A percentile compares a stretch with the other conserved stretches of the same genome.
Conservation (phyloP, 1,140 invertebrate species). For the Uloborus diversus region DNA sequence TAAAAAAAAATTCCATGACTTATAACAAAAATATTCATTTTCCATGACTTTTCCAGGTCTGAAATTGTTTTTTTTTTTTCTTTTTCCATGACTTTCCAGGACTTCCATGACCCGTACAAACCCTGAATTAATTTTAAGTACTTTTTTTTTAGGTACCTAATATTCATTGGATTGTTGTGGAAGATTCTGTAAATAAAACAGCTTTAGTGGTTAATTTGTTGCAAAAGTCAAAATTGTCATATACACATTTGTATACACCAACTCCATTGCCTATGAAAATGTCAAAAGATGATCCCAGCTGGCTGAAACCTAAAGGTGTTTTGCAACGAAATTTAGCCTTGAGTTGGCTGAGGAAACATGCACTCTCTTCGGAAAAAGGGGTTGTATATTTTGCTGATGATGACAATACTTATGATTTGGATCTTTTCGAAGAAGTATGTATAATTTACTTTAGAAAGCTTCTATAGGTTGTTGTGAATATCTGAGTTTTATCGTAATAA, state of each 20-base stretch:
- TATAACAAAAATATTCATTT: too few relatives aligned
- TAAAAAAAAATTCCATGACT: too few relatives aligned
- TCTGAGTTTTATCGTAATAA: too few relatives aligned
- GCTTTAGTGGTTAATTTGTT: conserved; percentile 84
- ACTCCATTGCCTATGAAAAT: conserved; percentile 79
- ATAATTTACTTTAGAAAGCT: background rate
- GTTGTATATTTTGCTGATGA: conserved; percentile 99
- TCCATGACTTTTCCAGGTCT: too few relatives aligned
- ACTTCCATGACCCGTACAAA: too few relatives aligned
- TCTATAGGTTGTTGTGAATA: background rate
- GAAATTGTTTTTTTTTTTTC: too few relatives aligned
- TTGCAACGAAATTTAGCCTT: conserved; percentile 91
- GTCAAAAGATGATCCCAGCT: conserved; percentile 77
- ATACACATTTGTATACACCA: conserved; percentile 80
- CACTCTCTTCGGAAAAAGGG: conserved; percentile 72
- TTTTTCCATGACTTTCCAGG: too few relatives aligned
- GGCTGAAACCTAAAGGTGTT: conserved; percentile 93
- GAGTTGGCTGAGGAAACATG: conserved; percentile 82
- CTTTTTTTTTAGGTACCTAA: conserved; percentile 70
- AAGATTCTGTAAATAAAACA: conserved; percentile 83
- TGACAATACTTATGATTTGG: conserved; percentile 93
- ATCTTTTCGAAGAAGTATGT: conserved; percentile 87
- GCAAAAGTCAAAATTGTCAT: conserved; percentile 74
- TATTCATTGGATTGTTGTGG: conserved; percentile 95
- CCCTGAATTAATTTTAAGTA: too few relatives aligned